phyloP scores from a whole-genome alignment of 2,797 vertebrate species.

The Prunella strophiata region DNA sequence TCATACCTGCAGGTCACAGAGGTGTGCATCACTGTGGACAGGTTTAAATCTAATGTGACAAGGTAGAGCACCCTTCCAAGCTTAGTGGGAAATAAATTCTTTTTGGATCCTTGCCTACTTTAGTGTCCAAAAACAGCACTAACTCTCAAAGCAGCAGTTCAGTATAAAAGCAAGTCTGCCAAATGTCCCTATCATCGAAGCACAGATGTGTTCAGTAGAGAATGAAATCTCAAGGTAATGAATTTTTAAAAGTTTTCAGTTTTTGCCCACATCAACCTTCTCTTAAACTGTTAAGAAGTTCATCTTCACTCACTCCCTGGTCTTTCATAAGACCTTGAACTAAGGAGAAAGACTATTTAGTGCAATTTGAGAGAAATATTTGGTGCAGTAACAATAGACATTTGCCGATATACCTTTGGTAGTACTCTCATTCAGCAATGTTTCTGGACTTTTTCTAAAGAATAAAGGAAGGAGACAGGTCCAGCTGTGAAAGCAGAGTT shows the following conservation, averaged over 20 bases:
- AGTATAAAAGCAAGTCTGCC: background rate
- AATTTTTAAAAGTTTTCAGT: background rate
- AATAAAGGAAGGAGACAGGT: background rate
- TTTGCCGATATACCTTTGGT: background rate
- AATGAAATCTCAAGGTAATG: conserved; percentile 1
- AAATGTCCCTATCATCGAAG: background rate
- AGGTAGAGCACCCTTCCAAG: background rate
- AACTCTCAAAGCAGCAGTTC: background rate
- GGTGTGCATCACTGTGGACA: background rate
- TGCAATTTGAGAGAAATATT: background rate
- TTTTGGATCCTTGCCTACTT: conserved; percentile 6
- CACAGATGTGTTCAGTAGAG: background rate
- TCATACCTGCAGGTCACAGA: background rate
- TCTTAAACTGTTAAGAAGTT: background rate
- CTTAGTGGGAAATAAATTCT: background rate
- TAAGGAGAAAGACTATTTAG: background rate
- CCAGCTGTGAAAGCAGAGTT: background rate
- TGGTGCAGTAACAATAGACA: background rate
- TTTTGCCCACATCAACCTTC: background rate
- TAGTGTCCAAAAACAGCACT: background rate
- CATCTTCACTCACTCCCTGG: background rate
- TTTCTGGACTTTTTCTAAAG: background rate
- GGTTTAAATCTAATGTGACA: background rate
- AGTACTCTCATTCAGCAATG: background rate
- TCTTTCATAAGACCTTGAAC: background rate